A percentile compares a stretch with the other conserved stretches of the same genome.
phyloP scores from a whole-genome alignment of 2,113 vertebrate genomes.

The Chlamydotis undulata region DNA sequence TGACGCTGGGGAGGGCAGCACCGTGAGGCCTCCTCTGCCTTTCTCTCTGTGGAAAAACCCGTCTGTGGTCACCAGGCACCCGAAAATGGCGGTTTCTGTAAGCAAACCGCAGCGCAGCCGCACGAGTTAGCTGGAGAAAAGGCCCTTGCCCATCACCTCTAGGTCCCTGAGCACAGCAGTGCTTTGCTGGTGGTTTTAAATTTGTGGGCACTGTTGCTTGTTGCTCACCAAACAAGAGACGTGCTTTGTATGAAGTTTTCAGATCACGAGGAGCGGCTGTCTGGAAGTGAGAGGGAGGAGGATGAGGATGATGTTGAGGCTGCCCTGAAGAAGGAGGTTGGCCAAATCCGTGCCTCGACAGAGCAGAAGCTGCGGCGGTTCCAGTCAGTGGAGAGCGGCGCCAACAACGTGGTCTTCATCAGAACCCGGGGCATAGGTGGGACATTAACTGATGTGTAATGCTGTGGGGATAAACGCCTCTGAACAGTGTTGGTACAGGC shows the following conservation, averaged over 20 bases:
- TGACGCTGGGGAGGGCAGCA: not conserved
- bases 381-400: conserved; percentile 90
- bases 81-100: accelerated
- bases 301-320: conserved; percentile 86
- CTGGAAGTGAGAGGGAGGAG: conserved; percentile 73
- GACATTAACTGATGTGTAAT: accelerated
- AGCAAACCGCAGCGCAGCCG: not conserved
- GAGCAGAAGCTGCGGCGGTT: conserved; percentile 84
- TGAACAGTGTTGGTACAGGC: not conserved
- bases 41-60: accelerated
- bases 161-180: accelerated
- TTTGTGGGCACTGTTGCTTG: accelerated
- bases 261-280: conserved; percentile 69
- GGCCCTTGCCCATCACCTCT: not conserved
- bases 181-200: accelerated
- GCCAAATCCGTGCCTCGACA: conserved; percentile 79
- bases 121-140: not conserved
- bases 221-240: accelerated
- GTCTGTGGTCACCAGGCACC: accelerated
- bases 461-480: not conserved
- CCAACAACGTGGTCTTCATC: conserved; percentile 95
- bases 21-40: not conserved
- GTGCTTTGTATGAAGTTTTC: conserved; percentile 71
- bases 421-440: conserved; percentile 88
- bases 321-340: conserved; percentile 91